Evolutionary conservation across 64 coral and sea anemone species (phyloP), one percentile per base, ranked within the genome.

Genomic region (Dendrophyllia cribrosa): DNA sequence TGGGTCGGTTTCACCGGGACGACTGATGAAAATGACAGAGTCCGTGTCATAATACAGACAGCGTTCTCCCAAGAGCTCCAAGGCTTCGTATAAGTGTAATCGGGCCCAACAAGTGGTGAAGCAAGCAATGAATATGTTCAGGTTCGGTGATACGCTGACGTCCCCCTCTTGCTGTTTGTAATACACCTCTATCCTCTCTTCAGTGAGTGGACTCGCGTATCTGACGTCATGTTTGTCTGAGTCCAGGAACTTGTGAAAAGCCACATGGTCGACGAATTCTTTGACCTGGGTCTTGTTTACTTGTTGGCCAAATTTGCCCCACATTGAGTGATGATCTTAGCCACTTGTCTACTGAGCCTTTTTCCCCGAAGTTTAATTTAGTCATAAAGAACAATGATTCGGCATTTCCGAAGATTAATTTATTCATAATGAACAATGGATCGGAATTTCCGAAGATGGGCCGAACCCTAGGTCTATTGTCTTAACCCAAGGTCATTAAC

Each of bases 91-190:
- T 15, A 88, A 59, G 47, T 80, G 21, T 45, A 93, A 43, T 64
- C 91, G 58, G 23, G 84, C 91, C 63, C 75, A 81, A 68, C 74
- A 59, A 0, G 84, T 93, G 25, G 91, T 93, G 60, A 93, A 88
- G 56, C 26, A 58, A 17, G 74, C 76, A 8, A 93, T 26, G 62
- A 93, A 80, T 46, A 93, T 88, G n/a, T n/a, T n/a, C n/a, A n/a
- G n/a, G 78, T 93, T 87, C 12, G 24, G n/a, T 16, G 14, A 67
- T 59, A 25, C 6, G 12, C 4, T 24, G 3, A 3, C 23, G 51
- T 59, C 9, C 19, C 3, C 3, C 4, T 19, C 21, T 11, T 58
- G 9, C 4, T 58, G 59, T 49, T 53, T 3, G 72, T 76, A 59
- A 14, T 17, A 9, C 6, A 76, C 55, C 47, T 76, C 86, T 9